These are phyloP conservation scores for Neoaliturus tenellus DNA, from an alignment of 2,888 invertebrate genomes.

Conservation along the genomic window DNA sequence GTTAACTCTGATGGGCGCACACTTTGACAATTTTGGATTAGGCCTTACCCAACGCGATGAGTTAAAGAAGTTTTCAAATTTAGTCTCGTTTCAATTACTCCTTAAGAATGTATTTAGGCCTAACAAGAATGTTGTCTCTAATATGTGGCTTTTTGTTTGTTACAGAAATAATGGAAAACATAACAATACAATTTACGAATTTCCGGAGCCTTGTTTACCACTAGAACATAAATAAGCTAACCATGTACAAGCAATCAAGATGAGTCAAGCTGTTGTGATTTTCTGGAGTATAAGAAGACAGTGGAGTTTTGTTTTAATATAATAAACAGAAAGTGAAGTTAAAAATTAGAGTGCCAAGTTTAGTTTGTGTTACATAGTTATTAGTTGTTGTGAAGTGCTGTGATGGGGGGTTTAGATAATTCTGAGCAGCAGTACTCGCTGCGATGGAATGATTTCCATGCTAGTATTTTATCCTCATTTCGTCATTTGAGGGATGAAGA, in stretches of 20 bases:
- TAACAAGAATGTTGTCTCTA: no score
- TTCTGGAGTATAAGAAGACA: conserved; percentile 4
- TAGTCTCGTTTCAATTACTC: no score
- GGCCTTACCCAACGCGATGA: no score
- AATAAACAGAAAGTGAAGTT: conserved; percentile 39
- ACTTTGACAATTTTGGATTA: no score
- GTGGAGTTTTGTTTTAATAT: conserved; percentile 19
- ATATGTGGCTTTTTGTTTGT: conserved; percentile 19
- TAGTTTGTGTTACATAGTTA: conserved; percentile 36
- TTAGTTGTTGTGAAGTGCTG: conserved; percentile 61
- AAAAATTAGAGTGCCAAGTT: conserved; percentile 38
- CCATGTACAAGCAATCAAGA: conserved; percentile 44
- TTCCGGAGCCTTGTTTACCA: conserved; percentile 24
- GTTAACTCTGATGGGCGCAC: no score
- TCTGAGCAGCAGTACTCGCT: conserved; percentile 93
- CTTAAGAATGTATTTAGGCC: no score
- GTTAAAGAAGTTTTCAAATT: no score
- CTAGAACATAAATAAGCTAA: not conserved
- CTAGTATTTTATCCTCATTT: conserved; percentile 93
- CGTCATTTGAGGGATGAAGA: conserved; percentile 92
- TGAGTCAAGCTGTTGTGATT: conserved; percentile 13
- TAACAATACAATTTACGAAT: not conserved
- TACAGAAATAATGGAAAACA: conserved; percentile 37
- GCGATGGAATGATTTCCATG: conserved; percentile 96
- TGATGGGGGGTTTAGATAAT: conserved; percentile 68